Conservation (phyloP, 2,113 vertebrate species). For the Dicentrarchus labrax region DNA sequence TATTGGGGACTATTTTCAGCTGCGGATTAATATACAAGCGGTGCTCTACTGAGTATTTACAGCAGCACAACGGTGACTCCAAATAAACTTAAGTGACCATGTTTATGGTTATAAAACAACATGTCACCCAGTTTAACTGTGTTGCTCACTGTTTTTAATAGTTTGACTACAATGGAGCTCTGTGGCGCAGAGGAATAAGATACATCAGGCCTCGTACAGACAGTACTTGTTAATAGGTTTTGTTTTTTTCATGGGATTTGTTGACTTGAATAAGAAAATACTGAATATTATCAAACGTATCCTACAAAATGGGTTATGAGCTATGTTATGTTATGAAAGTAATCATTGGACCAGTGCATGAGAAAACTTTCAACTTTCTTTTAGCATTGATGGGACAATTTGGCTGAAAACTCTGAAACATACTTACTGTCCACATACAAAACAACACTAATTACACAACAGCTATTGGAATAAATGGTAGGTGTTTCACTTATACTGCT, state of each 20-base stretch:
- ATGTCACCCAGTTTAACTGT: not conserved
- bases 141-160: not conserved
- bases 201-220: not conserved
- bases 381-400: not conserved
- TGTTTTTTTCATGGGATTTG: not conserved
- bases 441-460: not conserved
- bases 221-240: not conserved
- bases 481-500: not conserved
- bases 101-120: not conserved
- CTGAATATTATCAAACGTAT: not conserved
- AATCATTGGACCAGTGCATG: not conserved
- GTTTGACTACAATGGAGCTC: not conserved
- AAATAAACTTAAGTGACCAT: not conserved
- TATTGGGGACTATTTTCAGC: not conserved
- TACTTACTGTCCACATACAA: not conserved
- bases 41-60: not conserved
- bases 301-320: not conserved
- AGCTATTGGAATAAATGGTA: not conserved
- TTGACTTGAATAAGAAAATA: not conserved
- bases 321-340: not conserved
- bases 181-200: not conserved
- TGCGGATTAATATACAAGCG: not conserved
- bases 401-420: not conserved
- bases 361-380: not conserved
- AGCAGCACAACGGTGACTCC: not conserved